A percentile compares a stretch with the other conserved stretches of the same genome.
These are phyloP conservation scores for Tachycineta bicolor DNA, from an alignment of 2,113 vertebrate genomes.

Conservation along the genomic window DNA sequence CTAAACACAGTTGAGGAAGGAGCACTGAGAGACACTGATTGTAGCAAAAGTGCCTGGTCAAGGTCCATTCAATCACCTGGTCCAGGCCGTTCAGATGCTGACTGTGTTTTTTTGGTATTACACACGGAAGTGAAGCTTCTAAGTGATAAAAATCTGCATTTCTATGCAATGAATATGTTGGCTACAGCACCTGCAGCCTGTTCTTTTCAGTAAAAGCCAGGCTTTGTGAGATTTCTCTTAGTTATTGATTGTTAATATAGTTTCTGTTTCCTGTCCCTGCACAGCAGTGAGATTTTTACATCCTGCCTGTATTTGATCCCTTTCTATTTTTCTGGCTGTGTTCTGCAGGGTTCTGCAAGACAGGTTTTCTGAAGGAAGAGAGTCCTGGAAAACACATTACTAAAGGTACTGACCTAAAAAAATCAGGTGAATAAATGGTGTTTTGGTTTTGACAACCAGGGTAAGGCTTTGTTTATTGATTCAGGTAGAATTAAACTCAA, in stretches of 20 bases:
- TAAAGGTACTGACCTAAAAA: background rate
- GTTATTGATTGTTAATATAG: background rate
- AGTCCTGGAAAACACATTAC: background rate
- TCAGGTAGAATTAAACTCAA: background rate
- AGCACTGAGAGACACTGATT: background rate
- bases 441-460: background rate
- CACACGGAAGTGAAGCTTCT: background rate
- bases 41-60: background rate
- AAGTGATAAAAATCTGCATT: background rate
- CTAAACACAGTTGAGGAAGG: background rate
- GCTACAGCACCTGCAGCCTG: background rate
- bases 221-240: background rate
- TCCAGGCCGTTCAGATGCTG: background rate
- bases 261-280: background rate
- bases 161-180: background rate
- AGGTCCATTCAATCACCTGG: rapidly evolving
- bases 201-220: background rate
- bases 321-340: background rate
- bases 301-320: background rate
- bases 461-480: background rate
- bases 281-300: background rate
- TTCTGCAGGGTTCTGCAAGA: background rate
- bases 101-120: background rate
- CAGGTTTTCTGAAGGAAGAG: background rate
- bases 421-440: background rate